These are phyloP conservation scores for Eubasilissa regina DNA, from an alignment of 1,140 invertebrate species.

Conservation along the genomic window DNA sequence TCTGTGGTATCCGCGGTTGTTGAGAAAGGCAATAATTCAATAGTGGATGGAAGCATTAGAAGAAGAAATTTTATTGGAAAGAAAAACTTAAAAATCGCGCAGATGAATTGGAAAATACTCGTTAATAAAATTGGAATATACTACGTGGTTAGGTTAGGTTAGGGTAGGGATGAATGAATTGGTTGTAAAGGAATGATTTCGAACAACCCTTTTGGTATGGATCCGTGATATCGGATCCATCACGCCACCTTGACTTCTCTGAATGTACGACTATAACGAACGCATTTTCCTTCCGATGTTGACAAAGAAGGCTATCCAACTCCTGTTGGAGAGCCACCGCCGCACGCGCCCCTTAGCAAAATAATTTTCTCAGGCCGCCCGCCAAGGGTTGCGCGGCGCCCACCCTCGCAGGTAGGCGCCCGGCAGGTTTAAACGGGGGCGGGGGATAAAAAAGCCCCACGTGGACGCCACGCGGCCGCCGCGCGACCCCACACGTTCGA, in stretches of 20 bases:
- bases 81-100: too few relatives aligned
- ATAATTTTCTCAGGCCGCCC: not conserved
- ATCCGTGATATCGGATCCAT: not conserved
- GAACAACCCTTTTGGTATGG: not conserved
- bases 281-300: not conserved
- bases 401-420: not conserved
- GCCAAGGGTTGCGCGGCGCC: not conserved
- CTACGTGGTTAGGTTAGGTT: too few relatives aligned
- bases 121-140: too few relatives aligned
- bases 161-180: too few relatives aligned
- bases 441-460: not conserved
- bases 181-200: too few relatives aligned
- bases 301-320: not conserved
- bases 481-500: not conserved
- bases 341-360: constrained; percentile 22
- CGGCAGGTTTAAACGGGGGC: constrained; percentile 9
- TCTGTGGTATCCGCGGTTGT: too few relatives aligned
- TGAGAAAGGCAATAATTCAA: too few relatives aligned
- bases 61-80: too few relatives aligned
- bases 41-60: too few relatives aligned
- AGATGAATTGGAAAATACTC: too few relatives aligned
- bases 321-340: not conserved
- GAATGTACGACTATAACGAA: not conserved
- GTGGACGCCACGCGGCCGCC: constrained; percentile 17
- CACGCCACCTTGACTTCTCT: constrained; percentile 19